These are phyloP conservation scores for Machimus rusticus DNA, from an alignment of 2,888 invertebrate genomes.

Conservation along the genomic window DNA sequence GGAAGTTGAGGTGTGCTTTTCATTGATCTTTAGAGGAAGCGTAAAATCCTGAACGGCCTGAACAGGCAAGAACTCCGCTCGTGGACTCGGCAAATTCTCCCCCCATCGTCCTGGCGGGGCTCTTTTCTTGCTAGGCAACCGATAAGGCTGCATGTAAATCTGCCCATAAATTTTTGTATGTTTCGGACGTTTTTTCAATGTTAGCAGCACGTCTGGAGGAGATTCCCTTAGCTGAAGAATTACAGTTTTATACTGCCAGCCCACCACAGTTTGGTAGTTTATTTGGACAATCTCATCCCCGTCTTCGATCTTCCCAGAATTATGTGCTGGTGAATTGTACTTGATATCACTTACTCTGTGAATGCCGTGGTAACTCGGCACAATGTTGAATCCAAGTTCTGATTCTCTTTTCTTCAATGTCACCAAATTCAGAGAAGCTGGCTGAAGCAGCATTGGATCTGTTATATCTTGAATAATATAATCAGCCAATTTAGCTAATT, in stretches of 20 bases:
- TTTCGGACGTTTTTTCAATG: slow-evolving; percentile 82
- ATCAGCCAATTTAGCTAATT: slow-evolving; percentile 81
- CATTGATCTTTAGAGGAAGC: slow-evolving; percentile 67
- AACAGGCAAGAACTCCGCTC: slow-evolving; percentile 65
- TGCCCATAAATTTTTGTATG: slow-evolving; percentile 81
- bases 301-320: slow-evolving; percentile 89
- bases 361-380: slow-evolving; percentile 82
- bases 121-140: slow-evolving; percentile 75
- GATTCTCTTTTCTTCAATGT: slow-evolving; percentile 86
- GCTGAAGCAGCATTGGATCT: slow-evolving; percentile 91
- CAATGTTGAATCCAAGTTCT: slow-evolving; percentile 88
- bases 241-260: slow-evolving; percentile 83
- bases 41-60: slow-evolving; percentile 66
- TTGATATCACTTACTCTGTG: slow-evolving; percentile 88
- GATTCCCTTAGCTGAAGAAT: slow-evolving; percentile 77
- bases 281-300: slow-evolving; percentile 97
- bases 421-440: slow-evolving; percentile 88
- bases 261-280: slow-evolving; percentile 77
- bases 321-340: slow-evolving; percentile 90
- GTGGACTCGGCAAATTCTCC: slow-evolving; percentile 73
- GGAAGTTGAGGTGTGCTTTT: slow-evolving; percentile 53
- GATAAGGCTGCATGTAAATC: slow-evolving; percentile 72
- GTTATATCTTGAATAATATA: slow-evolving; percentile 84
- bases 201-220: slow-evolving; percentile 80
- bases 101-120: slow-evolving; percentile 73